Evolutionary conservation across 1,140 invertebrate genomes (phyloP).

Genomic region (Octopus sinensis): DNA sequence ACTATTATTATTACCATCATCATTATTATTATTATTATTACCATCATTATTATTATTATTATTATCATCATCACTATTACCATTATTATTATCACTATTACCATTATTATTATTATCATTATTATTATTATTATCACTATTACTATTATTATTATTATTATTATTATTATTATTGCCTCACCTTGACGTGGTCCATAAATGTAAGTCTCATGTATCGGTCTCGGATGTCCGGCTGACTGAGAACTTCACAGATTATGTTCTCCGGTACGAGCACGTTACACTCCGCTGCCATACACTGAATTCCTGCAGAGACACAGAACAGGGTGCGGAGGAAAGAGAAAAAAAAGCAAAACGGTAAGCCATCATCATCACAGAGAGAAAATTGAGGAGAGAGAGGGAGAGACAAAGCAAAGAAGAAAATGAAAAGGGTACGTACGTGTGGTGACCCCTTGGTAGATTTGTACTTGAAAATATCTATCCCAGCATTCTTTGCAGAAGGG

Average conservation of each 20-base stretch:
- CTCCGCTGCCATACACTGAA: slow-evolving; percentile 93
- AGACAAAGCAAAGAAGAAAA: not conserved
- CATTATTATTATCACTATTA: too few species aligned
- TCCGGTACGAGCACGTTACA: slow-evolving; percentile 90
- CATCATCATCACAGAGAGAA: not conserved
- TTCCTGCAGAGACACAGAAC: slow-evolving; percentile 54
- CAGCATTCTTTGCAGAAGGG: slow-evolving; percentile 93
- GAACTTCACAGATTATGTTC: slow-evolving; percentile 86
- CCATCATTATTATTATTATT: too few species aligned
- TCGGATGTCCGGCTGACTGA: slow-evolving; percentile 70
- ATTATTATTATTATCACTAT: too few species aligned
- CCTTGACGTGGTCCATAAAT: slow-evolving; percentile 90
- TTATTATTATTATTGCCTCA: slow-evolving; percentile 16
- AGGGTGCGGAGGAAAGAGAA: not conserved
- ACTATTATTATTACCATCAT: too few species aligned
- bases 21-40: too few species aligned
- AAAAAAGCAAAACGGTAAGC: not conserved
- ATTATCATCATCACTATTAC: too few species aligned
- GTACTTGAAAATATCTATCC: slow-evolving; percentile 91
- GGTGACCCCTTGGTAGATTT: slow-evolving; percentile 83
- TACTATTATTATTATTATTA: too few species aligned
- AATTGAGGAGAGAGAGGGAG: not conserved
- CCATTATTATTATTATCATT: too few species aligned
- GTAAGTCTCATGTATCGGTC: slow-evolving; percentile 93
- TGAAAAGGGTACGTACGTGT: slow-evolving; percentile 60